phyloP scores from a whole-genome alignment of 2,113 vertebrate genomes.

The Microtus oregoni region DNA sequence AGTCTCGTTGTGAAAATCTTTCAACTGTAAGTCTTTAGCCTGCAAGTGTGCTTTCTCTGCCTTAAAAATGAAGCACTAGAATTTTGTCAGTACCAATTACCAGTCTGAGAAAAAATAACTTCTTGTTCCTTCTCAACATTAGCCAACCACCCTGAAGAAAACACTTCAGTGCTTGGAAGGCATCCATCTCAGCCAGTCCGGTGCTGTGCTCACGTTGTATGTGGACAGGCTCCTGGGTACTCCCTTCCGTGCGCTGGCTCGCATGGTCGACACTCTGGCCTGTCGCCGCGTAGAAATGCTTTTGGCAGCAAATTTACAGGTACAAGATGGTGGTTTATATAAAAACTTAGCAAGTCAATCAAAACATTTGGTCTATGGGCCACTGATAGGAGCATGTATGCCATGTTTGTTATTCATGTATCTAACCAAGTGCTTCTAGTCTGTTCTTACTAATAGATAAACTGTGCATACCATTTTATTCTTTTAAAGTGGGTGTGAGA shows the following conservation, averaged over 20 bases:
- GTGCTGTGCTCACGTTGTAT: constrained; percentile 94
- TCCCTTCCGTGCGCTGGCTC: constrained; percentile 95
- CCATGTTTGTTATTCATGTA: background rate
- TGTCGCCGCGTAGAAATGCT: constrained; percentile 99
- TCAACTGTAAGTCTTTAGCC: constrained; percentile 89
- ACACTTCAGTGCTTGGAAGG: constrained; percentile 97
- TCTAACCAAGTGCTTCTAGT: background rate
- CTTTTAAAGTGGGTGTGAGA: accelerated
- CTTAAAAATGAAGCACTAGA: background rate
- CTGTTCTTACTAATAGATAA: background rate
- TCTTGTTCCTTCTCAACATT: background rate
- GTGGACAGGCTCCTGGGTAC: constrained; percentile 96
- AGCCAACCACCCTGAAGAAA: constrained; percentile 96
- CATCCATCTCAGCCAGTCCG: constrained; percentile 99
- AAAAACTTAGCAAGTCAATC: background rate
- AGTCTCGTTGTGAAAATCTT: constrained; percentile 97
- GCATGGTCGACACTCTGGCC: constrained; percentile 97
- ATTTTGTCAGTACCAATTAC: background rate
- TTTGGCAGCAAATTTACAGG: constrained; percentile 96
- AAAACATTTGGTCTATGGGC: accelerated
- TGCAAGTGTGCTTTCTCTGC: background rate
- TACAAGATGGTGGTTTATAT: constrained; percentile 61
- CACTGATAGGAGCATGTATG: background rate
- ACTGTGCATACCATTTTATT: accelerated
- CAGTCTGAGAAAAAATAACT: background rate